Evolutionary conservation across 2,113 vertebrate species (phyloP), one percentile per base, ranked within the genome.

Genomic region (Mastomys natalensis): DNA sequence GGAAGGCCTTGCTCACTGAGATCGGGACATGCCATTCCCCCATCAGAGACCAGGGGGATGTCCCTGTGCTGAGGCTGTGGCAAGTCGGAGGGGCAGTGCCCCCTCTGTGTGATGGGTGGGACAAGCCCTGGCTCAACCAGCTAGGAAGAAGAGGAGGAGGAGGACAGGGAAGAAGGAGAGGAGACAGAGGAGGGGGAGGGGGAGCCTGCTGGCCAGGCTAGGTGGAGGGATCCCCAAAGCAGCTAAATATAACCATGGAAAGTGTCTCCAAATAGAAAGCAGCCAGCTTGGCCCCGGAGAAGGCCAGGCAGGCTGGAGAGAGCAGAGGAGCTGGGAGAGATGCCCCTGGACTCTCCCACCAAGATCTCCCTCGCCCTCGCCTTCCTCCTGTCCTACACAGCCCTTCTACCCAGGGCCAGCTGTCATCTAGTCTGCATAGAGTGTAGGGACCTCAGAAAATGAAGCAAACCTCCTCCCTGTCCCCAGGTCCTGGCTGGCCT

Each of bases 201-300:
- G 10, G 62, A 78, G 60, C 64, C 0, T 11, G 7, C 53, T 2
- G 4, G 76, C 82, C 91, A 40, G 93, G 16, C 80, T 76, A 87
- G 92, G 90, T n/a, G 96, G 95, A 96, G 97, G 97, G 95, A 94
- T 98, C 95, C 97, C 97, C 89, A 89, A 73, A 43, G n/a, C 11
- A 0, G 87, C 97, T 98, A 96, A 97, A 97, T 97, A 96, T 97
- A 97, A 95, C 91, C 17, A 0, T 21, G 68, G 78, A 87, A 91
- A 93, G 95, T 90, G 93, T 96, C 96, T 90, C 82, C 58, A 96
- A 97, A 97, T 97, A 97, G 97, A 94, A 95, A 53, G 68, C 81
- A 16, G 58, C 73, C 45, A 29, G 84, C 62, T 29, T 12, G 0
- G 82, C 60, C 94, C 77, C 10, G 24, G 58, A 82, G 81, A 45